phyloP scores from a whole-genome alignment of 2,797 vertebrate genomes.

The Enoplosus armatus region DNA sequence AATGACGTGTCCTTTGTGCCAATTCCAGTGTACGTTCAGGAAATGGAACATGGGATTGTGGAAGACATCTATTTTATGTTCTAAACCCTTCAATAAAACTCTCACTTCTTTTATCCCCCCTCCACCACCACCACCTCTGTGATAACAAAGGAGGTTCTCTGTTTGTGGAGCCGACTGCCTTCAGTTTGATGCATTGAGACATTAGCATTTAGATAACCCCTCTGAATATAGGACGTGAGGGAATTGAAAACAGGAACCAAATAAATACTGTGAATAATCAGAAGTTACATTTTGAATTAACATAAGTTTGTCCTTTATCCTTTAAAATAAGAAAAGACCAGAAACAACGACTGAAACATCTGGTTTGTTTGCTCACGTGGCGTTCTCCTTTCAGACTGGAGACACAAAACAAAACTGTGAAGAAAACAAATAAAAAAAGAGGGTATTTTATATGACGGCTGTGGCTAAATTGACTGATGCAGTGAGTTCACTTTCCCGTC shows the following conservation, averaged over 20 bases:
- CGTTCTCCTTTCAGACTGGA: slow-evolving; percentile 24
- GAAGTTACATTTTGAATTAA: slow-evolving; percentile 79
- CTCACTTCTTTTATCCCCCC: slow-evolving; percentile 58
- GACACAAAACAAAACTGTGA: slow-evolving; percentile 15
- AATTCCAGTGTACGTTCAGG: slow-evolving; percentile 42
- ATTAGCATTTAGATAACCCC: slow-evolving; percentile 90
- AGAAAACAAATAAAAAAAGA: neutral
- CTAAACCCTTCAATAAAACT: slow-evolving; percentile 74
- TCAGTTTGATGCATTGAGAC: slow-evolving; percentile 80
- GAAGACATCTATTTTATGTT: slow-evolving; percentile 72
- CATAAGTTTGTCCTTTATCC: slow-evolving; percentile 66
- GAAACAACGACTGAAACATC: slow-evolving; percentile 8
- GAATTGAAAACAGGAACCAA: slow-evolving; percentile 78
- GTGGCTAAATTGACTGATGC: neutral
- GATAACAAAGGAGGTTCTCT: slow-evolving; percentile 77
- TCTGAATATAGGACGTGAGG: slow-evolving; percentile 72
- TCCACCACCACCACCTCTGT: slow-evolving; percentile 25
- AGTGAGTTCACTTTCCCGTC: slow-evolving; percentile 12
- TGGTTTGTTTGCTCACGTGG: slow-evolving; percentile 28
- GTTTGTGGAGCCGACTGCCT: slow-evolving; percentile 68
- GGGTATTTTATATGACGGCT: neutral
- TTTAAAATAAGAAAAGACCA: slow-evolving; percentile 26
- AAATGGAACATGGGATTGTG: slow-evolving; percentile 67
- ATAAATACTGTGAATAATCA: slow-evolving; percentile 82
- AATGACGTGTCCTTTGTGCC: slow-evolving; percentile 71